A percentile compares a stretch with the other conserved stretches of the same genome.
Conservation (phyloP, 2,888 invertebrate species). For the Andrena marginata region DNA sequence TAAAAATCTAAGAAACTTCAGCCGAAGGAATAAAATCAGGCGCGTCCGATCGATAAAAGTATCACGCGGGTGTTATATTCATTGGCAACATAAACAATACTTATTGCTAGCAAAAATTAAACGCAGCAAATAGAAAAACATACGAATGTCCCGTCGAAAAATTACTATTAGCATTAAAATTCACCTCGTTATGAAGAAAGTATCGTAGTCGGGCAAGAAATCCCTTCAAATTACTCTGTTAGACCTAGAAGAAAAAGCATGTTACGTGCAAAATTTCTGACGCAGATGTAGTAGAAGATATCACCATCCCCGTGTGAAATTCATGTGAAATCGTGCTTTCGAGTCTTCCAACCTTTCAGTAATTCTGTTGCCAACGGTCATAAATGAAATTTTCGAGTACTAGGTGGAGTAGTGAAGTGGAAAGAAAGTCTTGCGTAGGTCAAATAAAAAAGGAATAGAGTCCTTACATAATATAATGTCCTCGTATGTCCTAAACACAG, state of each 20-base stretch:
- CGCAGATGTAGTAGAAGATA: slow-evolving; percentile 19
- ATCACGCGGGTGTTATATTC: slow-evolving; percentile 16
- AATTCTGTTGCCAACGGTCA: slow-evolving; percentile 37
- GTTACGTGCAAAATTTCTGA: slow-evolving; percentile 56
- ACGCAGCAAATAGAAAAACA: slow-evolving; percentile 26
- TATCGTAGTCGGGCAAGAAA: slow-evolving; percentile 67
- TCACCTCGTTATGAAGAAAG: slow-evolving; percentile 65
- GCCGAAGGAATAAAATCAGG: slow-evolving; percentile 11
- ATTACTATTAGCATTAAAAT: slow-evolving; percentile 51
- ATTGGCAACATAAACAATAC: slow-evolving; percentile 48
- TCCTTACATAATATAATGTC: slow-evolving; percentile 58
- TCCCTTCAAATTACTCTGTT: slow-evolving; percentile 81
- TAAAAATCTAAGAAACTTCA: slow-evolving; percentile 26
- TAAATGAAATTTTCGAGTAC: slow-evolving; percentile 27
- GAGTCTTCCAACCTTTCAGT: slow-evolving; percentile 21
- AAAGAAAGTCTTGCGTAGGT: slow-evolving; percentile 45
- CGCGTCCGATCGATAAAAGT: neutral
- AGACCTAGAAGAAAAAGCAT: slow-evolving; percentile 79
- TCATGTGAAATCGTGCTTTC: slow-evolving; percentile 13
- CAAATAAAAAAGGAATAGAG: slow-evolving; percentile 57
- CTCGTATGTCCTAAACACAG: slow-evolving; percentile 62
- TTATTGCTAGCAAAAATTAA: slow-evolving; percentile 14
- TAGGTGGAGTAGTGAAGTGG: slow-evolving; percentile 1
- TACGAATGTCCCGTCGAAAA: slow-evolving; percentile 9
- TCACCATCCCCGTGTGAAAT: slow-evolving; percentile 34